Percentiles rank a stretch among this genome's conserved stretches.
These are phyloP conservation scores for Trogon melanurus DNA, from an alignment of 2,113 vertebrate species.

Conservation along the genomic window DNA sequence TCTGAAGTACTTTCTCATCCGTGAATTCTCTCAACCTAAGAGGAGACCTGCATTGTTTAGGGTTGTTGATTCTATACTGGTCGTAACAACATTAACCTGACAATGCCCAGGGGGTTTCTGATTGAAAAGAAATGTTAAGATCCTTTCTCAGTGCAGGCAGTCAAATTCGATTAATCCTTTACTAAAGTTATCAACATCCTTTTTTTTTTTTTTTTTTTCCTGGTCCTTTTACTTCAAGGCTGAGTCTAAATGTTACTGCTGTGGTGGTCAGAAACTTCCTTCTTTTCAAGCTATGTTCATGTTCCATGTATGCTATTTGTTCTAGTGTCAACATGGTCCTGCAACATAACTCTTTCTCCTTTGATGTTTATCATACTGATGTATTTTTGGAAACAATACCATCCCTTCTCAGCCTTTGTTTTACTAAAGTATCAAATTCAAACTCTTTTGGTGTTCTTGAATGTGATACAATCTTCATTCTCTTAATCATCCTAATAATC, in stretches of 20 bases:
- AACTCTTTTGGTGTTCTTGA: background rate
- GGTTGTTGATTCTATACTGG: background rate
- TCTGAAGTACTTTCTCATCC: background rate
- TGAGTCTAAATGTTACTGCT: background rate
- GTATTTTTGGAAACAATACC: background rate
- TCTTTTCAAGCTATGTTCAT: background rate
- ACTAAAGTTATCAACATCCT: background rate
- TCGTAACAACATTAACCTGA: background rate
- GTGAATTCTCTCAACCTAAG: background rate
- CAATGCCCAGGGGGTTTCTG: background rate
- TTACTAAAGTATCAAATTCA: background rate
- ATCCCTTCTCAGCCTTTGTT: background rate
- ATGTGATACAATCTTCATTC: background rate
- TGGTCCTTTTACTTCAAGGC: background rate
- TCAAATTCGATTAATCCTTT: background rate
- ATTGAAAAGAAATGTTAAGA: background rate
- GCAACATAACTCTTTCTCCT: background rate
- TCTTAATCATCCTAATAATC: background rate
- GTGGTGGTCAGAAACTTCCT: background rate
- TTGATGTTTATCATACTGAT: background rate
- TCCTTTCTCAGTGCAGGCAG: background rate
- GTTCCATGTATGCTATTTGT: background rate
- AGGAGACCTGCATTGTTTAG: background rate
- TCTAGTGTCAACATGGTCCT: background rate
- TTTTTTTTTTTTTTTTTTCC: background rate